Evolutionary conservation across 2,113 vertebrate genomes (phyloP).

Genomic region (Brienomyrus brachyistius): DNA sequence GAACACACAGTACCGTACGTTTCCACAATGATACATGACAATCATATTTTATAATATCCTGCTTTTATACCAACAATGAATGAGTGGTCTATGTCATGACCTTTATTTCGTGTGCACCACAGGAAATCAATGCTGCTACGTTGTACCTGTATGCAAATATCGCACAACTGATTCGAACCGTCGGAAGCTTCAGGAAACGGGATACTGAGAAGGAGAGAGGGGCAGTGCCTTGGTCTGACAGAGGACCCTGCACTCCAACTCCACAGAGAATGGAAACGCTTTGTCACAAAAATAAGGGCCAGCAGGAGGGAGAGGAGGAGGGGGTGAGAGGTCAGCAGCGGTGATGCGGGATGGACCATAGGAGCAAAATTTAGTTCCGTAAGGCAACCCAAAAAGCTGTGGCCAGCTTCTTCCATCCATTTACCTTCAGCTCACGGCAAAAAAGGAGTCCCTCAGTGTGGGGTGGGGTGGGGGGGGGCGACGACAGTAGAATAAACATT

Average conservation of each 20-base stretch:
- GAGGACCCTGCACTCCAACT: background rate
- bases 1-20: background rate
- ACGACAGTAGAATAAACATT: background rate
- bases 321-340: background rate
- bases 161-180: background rate
- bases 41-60: background rate
- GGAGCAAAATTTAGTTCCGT: background rate
- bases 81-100: background rate
- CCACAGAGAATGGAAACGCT: background rate
- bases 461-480: background rate
- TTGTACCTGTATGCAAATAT: background rate
- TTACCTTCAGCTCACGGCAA: background rate
- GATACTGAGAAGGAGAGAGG: background rate
- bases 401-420: background rate
- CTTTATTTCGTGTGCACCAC: background rate
- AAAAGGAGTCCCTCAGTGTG: background rate
- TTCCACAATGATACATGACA: background rate
- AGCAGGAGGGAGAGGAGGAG: background rate
- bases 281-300: no score
- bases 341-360: background rate
- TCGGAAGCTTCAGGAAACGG: no score
- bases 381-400: background rate
- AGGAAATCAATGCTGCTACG: background rate
- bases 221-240: background rate
- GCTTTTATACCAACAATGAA: background rate